Conservation (phyloP, 2,888 invertebrate genomes). For the Conistra vaccinii region DNA sequence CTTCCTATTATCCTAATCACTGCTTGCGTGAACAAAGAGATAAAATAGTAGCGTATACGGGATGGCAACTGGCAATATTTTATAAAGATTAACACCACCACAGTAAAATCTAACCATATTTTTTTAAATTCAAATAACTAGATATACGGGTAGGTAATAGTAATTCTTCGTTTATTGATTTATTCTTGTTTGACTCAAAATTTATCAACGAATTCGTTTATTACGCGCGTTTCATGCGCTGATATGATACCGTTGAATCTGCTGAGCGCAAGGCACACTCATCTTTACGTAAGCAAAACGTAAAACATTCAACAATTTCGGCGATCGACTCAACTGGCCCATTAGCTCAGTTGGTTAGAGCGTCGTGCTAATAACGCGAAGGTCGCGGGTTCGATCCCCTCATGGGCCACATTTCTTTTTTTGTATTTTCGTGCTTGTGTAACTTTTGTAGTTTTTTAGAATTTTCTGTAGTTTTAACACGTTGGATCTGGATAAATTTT, state of each 20-base stretch:
- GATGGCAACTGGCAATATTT: too few relatives aligned
- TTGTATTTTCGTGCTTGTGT: slow-evolving; percentile 4
- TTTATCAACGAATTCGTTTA: background rate
- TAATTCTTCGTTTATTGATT: too few relatives aligned
- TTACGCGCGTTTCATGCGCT: background rate
- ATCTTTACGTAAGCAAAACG: slow-evolving; percentile 15
- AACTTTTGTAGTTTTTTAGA: background rate
- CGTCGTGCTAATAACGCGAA: slow-evolving; percentile 95
- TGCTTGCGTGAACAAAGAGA: too few relatives aligned
- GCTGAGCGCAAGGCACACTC: background rate
- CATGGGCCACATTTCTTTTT: slow-evolving; percentile 90
- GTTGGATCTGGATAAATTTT: background rate
- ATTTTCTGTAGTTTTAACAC: background rate
- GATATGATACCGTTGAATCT: too few relatives aligned
- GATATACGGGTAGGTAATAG: too few relatives aligned
- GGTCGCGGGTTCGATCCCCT: slow-evolving; percentile 94
- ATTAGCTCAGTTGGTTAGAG: slow-evolving; percentile 94
- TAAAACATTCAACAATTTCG: slow-evolving; percentile 56
- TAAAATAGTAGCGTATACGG: too few relatives aligned
- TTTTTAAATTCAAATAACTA: too few relatives aligned
- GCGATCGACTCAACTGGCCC: slow-evolving; percentile 77
- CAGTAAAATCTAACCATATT: too few relatives aligned
- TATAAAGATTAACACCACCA: too few relatives aligned
- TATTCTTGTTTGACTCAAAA: background rate
- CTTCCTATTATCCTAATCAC: too few relatives aligned